Evolutionary conservation across 2,888 invertebrate genomes (phyloP), one percentile per base, ranked within the genome.

Genomic region (Rotaria sp.): DNA sequence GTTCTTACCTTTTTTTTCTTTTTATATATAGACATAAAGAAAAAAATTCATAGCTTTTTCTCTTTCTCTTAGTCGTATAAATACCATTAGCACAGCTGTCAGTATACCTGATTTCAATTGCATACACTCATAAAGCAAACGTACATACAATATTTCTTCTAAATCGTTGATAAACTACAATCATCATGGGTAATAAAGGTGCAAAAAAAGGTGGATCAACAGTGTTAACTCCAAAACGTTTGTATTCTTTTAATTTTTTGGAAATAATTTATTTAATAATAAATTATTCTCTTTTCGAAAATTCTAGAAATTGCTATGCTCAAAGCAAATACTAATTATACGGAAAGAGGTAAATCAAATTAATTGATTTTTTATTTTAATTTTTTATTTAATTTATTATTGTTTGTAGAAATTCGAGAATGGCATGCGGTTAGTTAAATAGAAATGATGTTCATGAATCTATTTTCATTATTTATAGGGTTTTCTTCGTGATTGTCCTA

Each of bases 401-500:
- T 75, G 5, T 21, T n/a, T 38, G 8, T 80, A 80, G 80, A 80
- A 80, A 80, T 80, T 45, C 80, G 80, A 2, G 80, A 80, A 80
- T 80, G 80, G 80, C 80, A 80, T 80, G 80, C 80, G 10, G 80
- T 80, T 45, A 24, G 80, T 80, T 80, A 11, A 13, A 41, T 10
- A 80, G 18, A n/a, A 45, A 26, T 18, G 2, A 35, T 67, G 1
- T 67, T 80, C 15, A 21, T 15, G 0, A n/a, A 21, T 18, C 8
- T 26, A 35, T 13, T 15, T 26, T 30, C n/a, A 11, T 35, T 21
- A 67, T 18, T 67, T 67, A 4, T 80, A 80, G 80, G 80, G 80
- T 21, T 80, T 80, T 80, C 45, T 80, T 45, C 80, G 80, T 45
- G 80, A 80, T 41, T 80, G 80, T 80, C 80, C 80, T 26, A 45